These are phyloP conservation scores for Lysandra coridon DNA, from an alignment of 2,888 invertebrate genomes.

Conservation along the genomic window DNA sequence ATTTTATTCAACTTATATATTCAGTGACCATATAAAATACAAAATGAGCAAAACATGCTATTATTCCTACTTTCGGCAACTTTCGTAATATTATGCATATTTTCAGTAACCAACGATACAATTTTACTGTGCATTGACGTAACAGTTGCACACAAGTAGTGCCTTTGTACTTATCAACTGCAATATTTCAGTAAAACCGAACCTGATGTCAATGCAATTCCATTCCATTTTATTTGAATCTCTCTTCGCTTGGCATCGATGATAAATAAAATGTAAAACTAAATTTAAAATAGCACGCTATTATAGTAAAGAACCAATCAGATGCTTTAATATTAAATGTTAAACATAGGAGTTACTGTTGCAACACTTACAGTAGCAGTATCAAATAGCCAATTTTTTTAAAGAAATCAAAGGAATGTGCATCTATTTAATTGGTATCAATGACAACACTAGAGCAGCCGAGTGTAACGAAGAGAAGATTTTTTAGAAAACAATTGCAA, in stretches of 20 bases:
- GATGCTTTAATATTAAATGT: not conserved
- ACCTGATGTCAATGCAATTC: slow-evolving; percentile 48
- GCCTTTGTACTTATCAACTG: slow-evolving; percentile 24
- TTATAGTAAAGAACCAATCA: not conserved
- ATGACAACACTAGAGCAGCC: not conserved
- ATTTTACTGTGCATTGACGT: not conserved
- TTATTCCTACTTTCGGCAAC: not conserved
- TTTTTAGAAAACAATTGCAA: slow-evolving; percentile 28
- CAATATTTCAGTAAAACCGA: slow-evolving; percentile 21
- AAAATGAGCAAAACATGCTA: not conserved
- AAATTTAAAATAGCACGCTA: not conserved
- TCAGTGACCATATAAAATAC: not conserved
- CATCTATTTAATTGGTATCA: slow-evolving; percentile 17
- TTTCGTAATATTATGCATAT: not conserved
- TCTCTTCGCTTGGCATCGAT: slow-evolving; percentile 44
- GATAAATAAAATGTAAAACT: not conserved
- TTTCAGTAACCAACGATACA: not conserved
- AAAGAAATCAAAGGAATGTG: not conserved
- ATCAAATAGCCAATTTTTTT: not conserved
- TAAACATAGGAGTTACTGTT: not conserved
- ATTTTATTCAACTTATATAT: too few species aligned
- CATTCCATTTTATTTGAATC: slow-evolving; percentile 62
- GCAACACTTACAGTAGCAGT: not conserved
- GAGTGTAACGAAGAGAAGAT: slow-evolving; percentile 13
- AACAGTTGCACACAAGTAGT: slow-evolving; percentile 5